Percentiles rank a stretch among this genome's conserved stretches.
phyloP scores from a whole-genome alignment of 2,888 invertebrate species.

The Caradrina kadenii region DNA sequence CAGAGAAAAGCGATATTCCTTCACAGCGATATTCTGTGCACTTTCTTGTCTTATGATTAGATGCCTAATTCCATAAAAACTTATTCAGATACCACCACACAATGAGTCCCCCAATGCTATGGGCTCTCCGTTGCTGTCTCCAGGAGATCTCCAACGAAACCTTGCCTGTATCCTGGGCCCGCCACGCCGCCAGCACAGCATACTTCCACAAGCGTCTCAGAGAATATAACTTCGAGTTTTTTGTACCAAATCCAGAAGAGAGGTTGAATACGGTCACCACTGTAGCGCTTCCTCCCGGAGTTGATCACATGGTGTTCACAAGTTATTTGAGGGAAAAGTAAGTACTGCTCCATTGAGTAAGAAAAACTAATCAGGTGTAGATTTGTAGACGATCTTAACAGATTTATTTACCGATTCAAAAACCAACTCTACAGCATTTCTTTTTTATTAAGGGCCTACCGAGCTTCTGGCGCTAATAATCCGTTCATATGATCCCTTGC shows the following conservation, averaged over 20 bases:
- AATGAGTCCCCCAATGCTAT: slow-evolving; percentile 94
- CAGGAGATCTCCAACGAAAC: slow-evolving; percentile 93
- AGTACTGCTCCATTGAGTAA: slow-evolving; percentile 57
- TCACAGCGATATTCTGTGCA: too few relatives aligned
- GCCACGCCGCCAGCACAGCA: slow-evolving; percentile 92
- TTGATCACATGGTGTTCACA: slow-evolving; percentile 75
- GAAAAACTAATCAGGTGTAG: too few relatives aligned
- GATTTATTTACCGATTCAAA: too few relatives aligned
- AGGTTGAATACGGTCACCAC: slow-evolving; percentile 82
- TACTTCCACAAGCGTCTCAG: slow-evolving; percentile 93
- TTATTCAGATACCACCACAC: slow-evolving; percentile 95
- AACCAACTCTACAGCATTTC: too few relatives aligned
- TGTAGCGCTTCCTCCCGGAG: slow-evolving; percentile 77
- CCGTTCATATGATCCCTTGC: too few relatives aligned
- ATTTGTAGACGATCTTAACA: too few relatives aligned
- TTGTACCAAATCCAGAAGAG: slow-evolving; percentile 92
- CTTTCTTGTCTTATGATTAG: not conserved
- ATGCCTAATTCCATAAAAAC: not conserved
- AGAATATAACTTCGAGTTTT: slow-evolving; percentile 92
- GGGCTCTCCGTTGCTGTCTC: slow-evolving; percentile 95
- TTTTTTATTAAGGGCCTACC: too few relatives aligned
- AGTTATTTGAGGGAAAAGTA: slow-evolving; percentile 79
- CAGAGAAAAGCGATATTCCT: too few relatives aligned
- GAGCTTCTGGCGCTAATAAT: too few relatives aligned
- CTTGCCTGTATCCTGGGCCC: slow-evolving; percentile 92